Base-by-base conservation (phyloP, 2,797 vertebrate genomes). In the Oophaga sylvatica region DNA sequence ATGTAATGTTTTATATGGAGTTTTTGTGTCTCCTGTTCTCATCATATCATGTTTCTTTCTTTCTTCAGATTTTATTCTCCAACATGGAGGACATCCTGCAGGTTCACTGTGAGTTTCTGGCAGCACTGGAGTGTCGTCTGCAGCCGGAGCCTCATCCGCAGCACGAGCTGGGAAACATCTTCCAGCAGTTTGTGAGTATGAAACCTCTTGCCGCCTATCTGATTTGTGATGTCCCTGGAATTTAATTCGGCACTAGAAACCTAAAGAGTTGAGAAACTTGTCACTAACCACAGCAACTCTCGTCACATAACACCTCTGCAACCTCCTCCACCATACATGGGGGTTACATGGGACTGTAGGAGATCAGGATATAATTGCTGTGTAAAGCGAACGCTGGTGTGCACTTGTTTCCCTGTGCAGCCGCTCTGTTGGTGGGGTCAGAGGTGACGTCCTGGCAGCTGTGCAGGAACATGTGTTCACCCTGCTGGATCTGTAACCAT, bases 51-150 rank as follows among this genome's bases (percentile, higher is more conserved):
- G 1, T 35, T 71, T 80, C 15, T 31, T 81, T 48, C 17, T 88
- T 53, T 10, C 17, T 91, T 89, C 93, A 99, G 98, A 94, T 99
- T 92, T 95, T 99, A 91, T 99, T 99, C 96, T 99, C 98, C 78
- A 99, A 99, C 93, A 97, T 99, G 0, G 98, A 99, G 94, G 97
- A 97, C 89, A 98, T 99, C 94, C 95, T 99, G 93, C 96, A 96
- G 73, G 95, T 99, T 90, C 98, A 99, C 92, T 96, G 94, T 91
- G 95, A 97, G 88, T 96, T 99, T 91, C 90, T 99, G 94, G 95
- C 95, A 48, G 94, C 95, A 19, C 91, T 99, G 94, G 98, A 99
- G 92, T 91, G 92, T 91, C 94, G 94, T 90, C 95, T 99, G 91
- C 97, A 97, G 91, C 98, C 98, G 0, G 97, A 99, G 91, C 98